Percentiles rank a stretch among this genome's conserved stretches.
Evolutionary conservation across 2,113 vertebrate genomes (phyloP).

Genomic region (Mustela nigripes): DNA sequence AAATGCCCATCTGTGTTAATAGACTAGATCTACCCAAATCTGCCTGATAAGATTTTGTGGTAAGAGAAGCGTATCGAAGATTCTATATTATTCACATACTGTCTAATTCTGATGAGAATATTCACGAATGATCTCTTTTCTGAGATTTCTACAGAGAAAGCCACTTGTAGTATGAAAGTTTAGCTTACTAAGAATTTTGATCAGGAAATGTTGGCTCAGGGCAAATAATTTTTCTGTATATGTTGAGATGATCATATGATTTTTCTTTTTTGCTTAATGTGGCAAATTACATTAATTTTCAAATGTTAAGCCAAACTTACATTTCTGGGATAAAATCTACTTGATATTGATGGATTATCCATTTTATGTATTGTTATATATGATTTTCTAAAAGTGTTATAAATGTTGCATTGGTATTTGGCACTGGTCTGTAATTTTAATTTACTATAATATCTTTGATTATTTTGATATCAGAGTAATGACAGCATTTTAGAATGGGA

Average conservation of each 20-base stretch:
- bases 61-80: slow-evolving; percentile 72
- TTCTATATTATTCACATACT: slow-evolving; percentile 79
- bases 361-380: background rate
- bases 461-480: background rate
- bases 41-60: slow-evolving; percentile 56
- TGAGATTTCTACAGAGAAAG: slow-evolving; percentile 61
- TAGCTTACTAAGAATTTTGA: background rate
- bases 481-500: background rate
- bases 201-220: background rate
- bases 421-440: background rate
- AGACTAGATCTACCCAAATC: slow-evolving; percentile 29
- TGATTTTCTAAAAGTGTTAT: background rate
- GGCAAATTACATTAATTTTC: background rate
- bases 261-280: background rate
- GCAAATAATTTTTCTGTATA: background rate
- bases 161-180: background rate
- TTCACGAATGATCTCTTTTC: slow-evolving; percentile 73
- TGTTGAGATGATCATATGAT: background rate
- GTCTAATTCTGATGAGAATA: slow-evolving; percentile 80
- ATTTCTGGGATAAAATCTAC: background rate
- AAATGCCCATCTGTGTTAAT: slow-evolving; percentile 16
- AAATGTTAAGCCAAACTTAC: background rate
- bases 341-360: background rate
- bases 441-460: background rate
- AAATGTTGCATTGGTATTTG: background rate